Evolutionary conservation across 2,888 invertebrate species (phyloP).

Genomic region (Cataglyphis cursor): DNA sequence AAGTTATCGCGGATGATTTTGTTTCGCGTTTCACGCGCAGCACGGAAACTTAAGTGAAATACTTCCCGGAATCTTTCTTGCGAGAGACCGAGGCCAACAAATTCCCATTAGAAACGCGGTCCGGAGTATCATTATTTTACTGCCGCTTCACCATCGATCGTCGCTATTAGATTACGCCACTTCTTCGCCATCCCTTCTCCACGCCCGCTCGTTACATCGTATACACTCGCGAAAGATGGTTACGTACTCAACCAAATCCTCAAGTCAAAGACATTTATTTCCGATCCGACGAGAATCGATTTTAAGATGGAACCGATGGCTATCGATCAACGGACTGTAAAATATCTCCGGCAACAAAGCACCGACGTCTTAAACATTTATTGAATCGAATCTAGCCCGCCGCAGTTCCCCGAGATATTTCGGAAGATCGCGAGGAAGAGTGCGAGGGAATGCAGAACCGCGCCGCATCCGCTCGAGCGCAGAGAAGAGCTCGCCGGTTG

Average conservation of each 20-base stretch:
- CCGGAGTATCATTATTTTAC: slow-evolving; percentile 52
- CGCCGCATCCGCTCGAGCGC: slow-evolving; percentile 67
- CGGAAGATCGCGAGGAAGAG: slow-evolving; percentile 45
- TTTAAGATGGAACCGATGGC: slow-evolving; percentile 2
- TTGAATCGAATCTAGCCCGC: background rate
- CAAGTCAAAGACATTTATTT: background rate
- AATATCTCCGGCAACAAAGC: background rate
- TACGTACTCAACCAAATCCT: background rate
- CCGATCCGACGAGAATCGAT: background rate
- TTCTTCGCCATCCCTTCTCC: background rate
- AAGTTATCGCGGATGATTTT: slow-evolving; percentile 56
- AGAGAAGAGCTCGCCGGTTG: slow-evolving; percentile 62
- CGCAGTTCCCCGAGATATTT: slow-evolving; percentile 36
- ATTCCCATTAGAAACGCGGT: slow-evolving; percentile 48
- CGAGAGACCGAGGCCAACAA: slow-evolving; percentile 49
- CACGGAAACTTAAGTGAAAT: slow-evolving; percentile 52
- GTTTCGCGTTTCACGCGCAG: slow-evolving; percentile 52
- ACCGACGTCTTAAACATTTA: slow-evolving; percentile 5
- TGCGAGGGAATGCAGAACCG: background rate
- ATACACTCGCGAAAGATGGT: background rate
- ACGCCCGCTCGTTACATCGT: slow-evolving; percentile 9
- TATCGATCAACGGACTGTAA: background rate
- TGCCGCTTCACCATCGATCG: slow-evolving; percentile 35
- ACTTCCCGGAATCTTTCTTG: slow-evolving; percentile 55
- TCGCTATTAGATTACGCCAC: background rate